Conservation (phyloP, 1,140 invertebrate species). For the Heliconius hewitsoni region DNA sequence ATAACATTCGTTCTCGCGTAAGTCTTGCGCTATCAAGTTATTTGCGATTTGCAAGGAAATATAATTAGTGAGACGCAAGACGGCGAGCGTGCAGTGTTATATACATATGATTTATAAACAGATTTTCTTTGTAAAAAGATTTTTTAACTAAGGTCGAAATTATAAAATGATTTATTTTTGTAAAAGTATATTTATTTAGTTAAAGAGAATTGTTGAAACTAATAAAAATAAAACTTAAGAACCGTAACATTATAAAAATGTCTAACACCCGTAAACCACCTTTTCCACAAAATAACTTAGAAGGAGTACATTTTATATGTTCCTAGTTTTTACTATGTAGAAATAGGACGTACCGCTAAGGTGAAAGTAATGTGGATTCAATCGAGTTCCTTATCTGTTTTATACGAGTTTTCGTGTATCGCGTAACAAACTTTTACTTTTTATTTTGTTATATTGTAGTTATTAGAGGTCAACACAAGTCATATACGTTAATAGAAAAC, state of each 20-base stretch:
- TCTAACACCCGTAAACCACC: too few relatives aligned
- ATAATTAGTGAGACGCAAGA: constrained; percentile 8
- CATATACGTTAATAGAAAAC: background rate
- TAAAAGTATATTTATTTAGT: background rate
- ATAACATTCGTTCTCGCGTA: constrained; percentile 25
- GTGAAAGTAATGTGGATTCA: constrained; percentile 21
- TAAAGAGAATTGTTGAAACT: too few relatives aligned
- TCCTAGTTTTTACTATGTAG: background rate
- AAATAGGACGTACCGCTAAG: background rate
- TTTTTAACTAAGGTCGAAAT: background rate
- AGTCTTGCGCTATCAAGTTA: constrained; percentile 25
- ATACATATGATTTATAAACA: background rate
- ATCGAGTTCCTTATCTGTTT: constrained; percentile 20
- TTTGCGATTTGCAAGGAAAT: constrained; percentile 15
- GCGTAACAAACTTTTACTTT: constrained; percentile 22
- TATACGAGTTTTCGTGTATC: constrained; percentile 21
- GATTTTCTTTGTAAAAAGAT: background rate
- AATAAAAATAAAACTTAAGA: too few relatives aligned
- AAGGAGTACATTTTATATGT: background rate
- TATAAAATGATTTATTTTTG: background rate
- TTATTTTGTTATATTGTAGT: constrained; percentile 8
- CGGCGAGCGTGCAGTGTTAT: background rate
- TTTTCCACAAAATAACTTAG: background rate
- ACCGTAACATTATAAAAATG: background rate
- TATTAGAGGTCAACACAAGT: constrained; percentile 2